A percentile compares a stretch with the other conserved stretches of the same genome.
These are phyloP conservation scores for Crocodylus rhombifer DNA, from an alignment of 2,797 vertebrate species.

Conservation along the genomic window DNA sequence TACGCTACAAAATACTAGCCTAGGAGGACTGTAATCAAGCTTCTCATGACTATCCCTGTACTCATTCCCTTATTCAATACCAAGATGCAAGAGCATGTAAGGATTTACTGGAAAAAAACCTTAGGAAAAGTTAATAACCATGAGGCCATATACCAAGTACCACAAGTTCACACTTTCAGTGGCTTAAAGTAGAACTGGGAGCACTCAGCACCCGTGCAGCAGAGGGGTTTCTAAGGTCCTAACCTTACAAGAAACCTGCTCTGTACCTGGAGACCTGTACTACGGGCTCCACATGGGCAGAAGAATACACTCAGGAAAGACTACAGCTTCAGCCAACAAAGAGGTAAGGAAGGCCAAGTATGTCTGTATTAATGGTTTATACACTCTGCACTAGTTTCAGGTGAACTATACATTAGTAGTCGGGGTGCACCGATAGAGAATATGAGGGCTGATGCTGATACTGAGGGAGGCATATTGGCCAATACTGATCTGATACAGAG, in stretches of 20 bases:
- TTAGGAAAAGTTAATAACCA: neutral
- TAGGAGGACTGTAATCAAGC: rapidly evolving
- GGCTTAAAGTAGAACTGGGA: neutral
- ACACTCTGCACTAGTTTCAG: neutral
- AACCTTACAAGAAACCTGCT: neutral
- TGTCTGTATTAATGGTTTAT: too few species aligned
- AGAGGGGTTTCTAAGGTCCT: neutral
- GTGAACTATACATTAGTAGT: neutral
- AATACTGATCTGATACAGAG: too few species aligned
- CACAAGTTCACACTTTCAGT: too few species aligned
- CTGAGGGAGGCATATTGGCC: too few species aligned
- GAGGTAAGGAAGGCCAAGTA: neutral
- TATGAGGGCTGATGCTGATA: too few species aligned
- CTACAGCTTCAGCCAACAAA: neutral
- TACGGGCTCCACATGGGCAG: neutral
- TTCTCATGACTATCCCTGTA: neutral
- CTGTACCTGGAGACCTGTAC: neutral
- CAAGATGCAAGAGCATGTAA: neutral
- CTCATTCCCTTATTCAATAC: neutral
- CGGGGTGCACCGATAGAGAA: too few species aligned
- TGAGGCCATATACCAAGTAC: neutral
- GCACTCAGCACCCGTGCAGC: neutral
- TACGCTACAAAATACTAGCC: neutral
- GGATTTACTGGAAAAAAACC: neutral
- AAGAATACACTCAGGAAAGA: neutral